These are phyloP conservation scores for Meloe dianella DNA, from an alignment of 2,888 invertebrate genomes.

Conservation along the genomic window DNA sequence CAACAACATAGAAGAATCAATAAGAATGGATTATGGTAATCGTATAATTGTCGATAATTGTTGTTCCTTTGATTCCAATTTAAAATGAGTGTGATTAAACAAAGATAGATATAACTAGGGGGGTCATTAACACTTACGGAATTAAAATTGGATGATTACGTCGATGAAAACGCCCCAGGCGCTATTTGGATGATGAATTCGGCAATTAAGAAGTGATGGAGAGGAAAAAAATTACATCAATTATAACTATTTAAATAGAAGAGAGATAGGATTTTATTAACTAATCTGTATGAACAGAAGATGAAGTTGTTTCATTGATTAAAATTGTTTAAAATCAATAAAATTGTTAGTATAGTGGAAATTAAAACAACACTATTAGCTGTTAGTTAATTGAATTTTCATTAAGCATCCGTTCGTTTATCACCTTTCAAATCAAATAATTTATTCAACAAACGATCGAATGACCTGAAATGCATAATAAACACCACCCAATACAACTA, in stretches of 20 bases:
- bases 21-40: conserved; percentile 11
- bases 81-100: not conserved
- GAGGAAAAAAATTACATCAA: too few relatives aligned
- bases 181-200: not conserved
- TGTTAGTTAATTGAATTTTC: conserved; percentile 25
- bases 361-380: conserved; percentile 16
- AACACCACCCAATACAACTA: conserved; percentile 14
- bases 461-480: conserved; percentile 23
- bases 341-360: not conserved
- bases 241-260: too few relatives aligned
- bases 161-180: conserved; percentile 7
- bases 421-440: conserved; percentile 22
- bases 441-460: conserved; percentile 27
- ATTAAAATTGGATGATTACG: conserved; percentile 13
- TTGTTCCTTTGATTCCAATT: not conserved
- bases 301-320: not conserved
- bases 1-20: not conserved
- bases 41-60: conserved; percentile 6
- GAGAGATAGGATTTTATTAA: not conserved
- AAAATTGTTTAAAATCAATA: not conserved
- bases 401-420: conserved; percentile 25
- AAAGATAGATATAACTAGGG: conserved; percentile 2
- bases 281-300: not conserved
- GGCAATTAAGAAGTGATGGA: not conserved
- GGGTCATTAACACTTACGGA: conserved; percentile 11